Evolutionary conservation across 2,888 invertebrate species (phyloP).

Genomic region (Pharmacophagus antenor): DNA sequence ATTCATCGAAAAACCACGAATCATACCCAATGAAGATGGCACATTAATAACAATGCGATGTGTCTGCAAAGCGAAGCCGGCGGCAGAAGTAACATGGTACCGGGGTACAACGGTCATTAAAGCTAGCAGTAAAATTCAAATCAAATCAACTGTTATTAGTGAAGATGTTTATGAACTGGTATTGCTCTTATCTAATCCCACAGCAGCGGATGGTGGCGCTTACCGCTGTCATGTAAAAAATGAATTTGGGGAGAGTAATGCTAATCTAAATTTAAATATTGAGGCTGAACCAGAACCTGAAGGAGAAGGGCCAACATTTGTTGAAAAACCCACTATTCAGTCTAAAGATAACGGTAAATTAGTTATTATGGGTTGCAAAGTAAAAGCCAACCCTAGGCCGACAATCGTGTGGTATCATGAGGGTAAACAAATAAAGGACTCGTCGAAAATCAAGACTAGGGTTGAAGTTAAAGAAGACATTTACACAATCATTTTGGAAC

Average conservation of each 20-base stretch:
- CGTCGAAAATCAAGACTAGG: slow-evolving; percentile 90
- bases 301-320: slow-evolving; percentile 96
- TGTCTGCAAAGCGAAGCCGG: slow-evolving; percentile 96
- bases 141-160: slow-evolving; percentile 87
- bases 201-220: slow-evolving; percentile 79
- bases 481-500: slow-evolving; percentile 92
- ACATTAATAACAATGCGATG: slow-evolving; percentile 98
- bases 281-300: slow-evolving; percentile 97
- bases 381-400: slow-evolving; percentile 75
- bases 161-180: slow-evolving; percentile 94
- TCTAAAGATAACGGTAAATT: slow-evolving; percentile 83
- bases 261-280: slow-evolving; percentile 97
- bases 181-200: slow-evolving; percentile 80
- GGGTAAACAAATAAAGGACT: slow-evolving; percentile 86
- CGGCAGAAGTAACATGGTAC: slow-evolving; percentile 97
- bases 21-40: slow-evolving; percentile 98
- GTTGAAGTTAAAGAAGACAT: slow-evolving; percentile 88
- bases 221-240: slow-evolving; percentile 96
- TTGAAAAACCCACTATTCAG: slow-evolving; percentile 93
- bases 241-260: slow-evolving; percentile 97
- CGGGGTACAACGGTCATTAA: slow-evolving; percentile 92
- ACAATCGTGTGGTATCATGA: slow-evolving; percentile 78
- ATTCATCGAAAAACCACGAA: slow-evolving; percentile 98
- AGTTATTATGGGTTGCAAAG: slow-evolving; percentile 76
- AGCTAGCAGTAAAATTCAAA: slow-evolving; percentile 91